Evolutionary conservation across 2,113 vertebrate genomes (phyloP).

Genomic region (Aplodontia rufa): DNA sequence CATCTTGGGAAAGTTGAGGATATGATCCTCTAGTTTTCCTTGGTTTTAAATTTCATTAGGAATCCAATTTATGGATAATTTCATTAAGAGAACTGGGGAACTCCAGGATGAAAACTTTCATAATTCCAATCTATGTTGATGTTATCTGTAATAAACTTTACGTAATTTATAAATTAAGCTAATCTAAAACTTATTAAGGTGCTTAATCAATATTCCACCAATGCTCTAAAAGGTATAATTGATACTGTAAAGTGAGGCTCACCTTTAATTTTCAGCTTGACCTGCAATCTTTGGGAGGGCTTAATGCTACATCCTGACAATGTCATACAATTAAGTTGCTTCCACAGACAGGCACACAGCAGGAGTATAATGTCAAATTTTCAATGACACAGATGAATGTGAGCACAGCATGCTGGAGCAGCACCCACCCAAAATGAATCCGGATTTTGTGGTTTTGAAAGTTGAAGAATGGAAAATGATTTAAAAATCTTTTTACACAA

Average conservation of each 20-base stretch:
- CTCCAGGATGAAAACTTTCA: constrained; percentile 63
- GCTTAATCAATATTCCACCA: constrained; percentile 43
- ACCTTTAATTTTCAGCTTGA: constrained; percentile 69
- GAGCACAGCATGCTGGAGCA: constrained; percentile 65
- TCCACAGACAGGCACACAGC: constrained; percentile 54
- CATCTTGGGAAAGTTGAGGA: not conserved
- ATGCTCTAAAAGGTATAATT: constrained; percentile 56
- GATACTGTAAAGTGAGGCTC: constrained; percentile 46
- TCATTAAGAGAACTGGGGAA: constrained; percentile 16
- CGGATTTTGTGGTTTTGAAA: constrained; percentile 54
- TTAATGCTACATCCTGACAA: constrained; percentile 62
- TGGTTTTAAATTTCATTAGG: constrained; percentile 72
- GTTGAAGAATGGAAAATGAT: constrained; percentile 53
- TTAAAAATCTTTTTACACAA: constrained; percentile 18
- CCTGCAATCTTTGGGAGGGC: constrained; percentile 61
- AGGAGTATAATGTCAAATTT: constrained; percentile 62
- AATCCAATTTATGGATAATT: constrained; percentile 67
- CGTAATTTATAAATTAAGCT: constrained; percentile 42
- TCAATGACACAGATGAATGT: constrained; percentile 45
- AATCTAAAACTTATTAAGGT: constrained; percentile 72
- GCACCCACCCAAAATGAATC: constrained; percentile 65
- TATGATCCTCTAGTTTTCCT: constrained; percentile 52
- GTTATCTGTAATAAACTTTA: constrained; percentile 63
- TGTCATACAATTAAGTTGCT: constrained; percentile 68
- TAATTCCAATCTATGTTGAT: constrained; percentile 66